Conservation (phyloP, 2,797 vertebrate genomes). For the Cyclura pinguis region DNA sequence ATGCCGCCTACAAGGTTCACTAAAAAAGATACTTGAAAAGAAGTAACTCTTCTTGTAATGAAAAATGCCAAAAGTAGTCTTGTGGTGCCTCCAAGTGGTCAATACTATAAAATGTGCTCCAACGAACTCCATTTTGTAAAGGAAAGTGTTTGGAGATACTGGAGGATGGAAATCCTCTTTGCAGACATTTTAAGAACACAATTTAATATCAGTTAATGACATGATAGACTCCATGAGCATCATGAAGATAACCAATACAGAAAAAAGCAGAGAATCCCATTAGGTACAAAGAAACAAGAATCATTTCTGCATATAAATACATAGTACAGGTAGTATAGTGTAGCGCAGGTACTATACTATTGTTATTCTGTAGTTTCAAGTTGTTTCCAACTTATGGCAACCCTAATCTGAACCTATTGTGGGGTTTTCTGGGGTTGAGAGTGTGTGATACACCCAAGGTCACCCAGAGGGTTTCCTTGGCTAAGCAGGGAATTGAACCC, state of each 20-base stretch:
- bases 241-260: background rate
- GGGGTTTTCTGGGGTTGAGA: no score
- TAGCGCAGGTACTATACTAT: no score
- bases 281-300: background rate
- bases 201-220: background rate
- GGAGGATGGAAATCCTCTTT: background rate
- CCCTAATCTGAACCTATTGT: no score
- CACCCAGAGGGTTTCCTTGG: no score
- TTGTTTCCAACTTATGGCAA: no score
- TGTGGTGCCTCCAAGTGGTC: slow-evolving; percentile 19
- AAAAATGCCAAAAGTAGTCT: background rate
- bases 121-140: background rate
- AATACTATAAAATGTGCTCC: background rate
- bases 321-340: no score
- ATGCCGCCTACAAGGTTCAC: background rate
- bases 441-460: no score
- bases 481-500: no score
- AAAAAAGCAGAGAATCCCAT: no score
- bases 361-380: no score
- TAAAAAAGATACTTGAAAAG: background rate
- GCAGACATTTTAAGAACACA: background rate
- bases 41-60: background rate
- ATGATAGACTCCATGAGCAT: background rate
- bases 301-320: background rate
- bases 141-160: background rate